phyloP scores from a whole-genome alignment of 1,140 invertebrate species.

The Papilio machaon region DNA sequence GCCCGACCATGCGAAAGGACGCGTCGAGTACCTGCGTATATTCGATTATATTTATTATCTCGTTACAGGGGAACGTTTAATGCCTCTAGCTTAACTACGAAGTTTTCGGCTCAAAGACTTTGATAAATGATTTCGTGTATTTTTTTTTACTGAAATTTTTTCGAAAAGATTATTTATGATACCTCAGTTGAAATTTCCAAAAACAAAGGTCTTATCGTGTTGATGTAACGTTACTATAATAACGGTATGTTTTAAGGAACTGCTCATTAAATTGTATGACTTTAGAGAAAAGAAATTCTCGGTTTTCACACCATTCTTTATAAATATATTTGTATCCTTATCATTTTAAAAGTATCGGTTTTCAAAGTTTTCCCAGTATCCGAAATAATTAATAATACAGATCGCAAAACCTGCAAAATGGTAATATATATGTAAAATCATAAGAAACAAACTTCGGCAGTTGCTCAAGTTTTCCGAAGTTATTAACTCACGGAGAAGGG shows the following conservation, averaged over 20 bases:
- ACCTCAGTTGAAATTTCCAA: neutral
- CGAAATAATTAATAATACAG: constrained; percentile 11
- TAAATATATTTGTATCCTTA: neutral
- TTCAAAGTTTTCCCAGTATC: neutral
- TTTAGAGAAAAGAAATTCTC: neutral
- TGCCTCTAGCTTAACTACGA: constrained; percentile 27
- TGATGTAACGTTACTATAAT: no score
- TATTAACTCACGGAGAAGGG: constrained; percentile 33
- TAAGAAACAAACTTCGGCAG: constrained; percentile 18
- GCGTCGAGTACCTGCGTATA: constrained; percentile 49
- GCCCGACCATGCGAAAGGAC: constrained; percentile 55
- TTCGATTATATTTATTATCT: constrained; percentile 43
- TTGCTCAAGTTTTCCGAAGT: constrained; percentile 33
- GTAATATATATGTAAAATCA: constrained; percentile 25
- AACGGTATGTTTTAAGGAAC: neutral
- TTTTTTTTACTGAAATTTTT: neutral
- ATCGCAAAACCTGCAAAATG: constrained; percentile 14
- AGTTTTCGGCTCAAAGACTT: constrained; percentile 8
- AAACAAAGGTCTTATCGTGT: neutral
- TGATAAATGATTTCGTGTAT: constrained; percentile 1
- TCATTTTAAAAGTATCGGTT: neutral
- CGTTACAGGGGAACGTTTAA: constrained; percentile 30
- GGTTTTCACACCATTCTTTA: no score
- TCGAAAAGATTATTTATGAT: neutral
- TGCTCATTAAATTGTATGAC: neutral